Evolutionary conservation across 2,113 vertebrate species (phyloP).

Genomic region (Cathartes aura): DNA sequence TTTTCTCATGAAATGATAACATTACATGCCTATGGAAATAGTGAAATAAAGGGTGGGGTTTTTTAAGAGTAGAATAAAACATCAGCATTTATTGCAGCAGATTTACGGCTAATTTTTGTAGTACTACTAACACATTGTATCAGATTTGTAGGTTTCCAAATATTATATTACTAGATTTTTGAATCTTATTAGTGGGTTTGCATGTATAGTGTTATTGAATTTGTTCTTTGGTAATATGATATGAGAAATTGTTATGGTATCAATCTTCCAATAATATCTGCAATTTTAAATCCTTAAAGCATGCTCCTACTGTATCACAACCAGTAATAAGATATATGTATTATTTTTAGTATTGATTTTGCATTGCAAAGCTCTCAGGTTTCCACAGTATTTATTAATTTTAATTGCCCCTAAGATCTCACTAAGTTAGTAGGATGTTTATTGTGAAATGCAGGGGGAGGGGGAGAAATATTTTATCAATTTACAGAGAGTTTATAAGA

Average conservation of each 20-base stretch:
- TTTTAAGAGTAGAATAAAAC: constrained; percentile 23
- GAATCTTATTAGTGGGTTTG: not conserved
- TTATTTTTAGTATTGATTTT: constrained; percentile 55
- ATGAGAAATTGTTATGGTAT: constrained; percentile 44
- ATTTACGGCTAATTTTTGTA: constrained; percentile 6
- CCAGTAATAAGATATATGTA: constrained; percentile 21
- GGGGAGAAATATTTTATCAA: constrained; percentile 13
- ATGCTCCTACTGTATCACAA: not conserved
- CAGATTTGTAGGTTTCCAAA: not conserved
- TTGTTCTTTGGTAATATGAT: constrained; percentile 51
- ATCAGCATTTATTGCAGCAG: not conserved
- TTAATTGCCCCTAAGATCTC: constrained; percentile 1
- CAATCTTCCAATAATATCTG: constrained; percentile 61
- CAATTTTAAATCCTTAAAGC: constrained; percentile 58
- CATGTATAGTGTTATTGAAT: not conserved
- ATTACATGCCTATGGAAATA: not conserved
- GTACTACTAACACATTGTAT: not conserved
- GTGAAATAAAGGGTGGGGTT: not conserved
- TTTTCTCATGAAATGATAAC: not conserved
- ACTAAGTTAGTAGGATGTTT: not conserved
- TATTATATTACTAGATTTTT: not conserved
- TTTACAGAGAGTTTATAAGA: not conserved
- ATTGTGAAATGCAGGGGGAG: not conserved
- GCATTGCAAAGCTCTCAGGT: not conserved
- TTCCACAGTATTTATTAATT: constrained; percentile 31